Evolutionary conservation across 1,140 invertebrate genomes (phyloP).

Genomic region (Carcinoscorpius rotundicauda): DNA sequence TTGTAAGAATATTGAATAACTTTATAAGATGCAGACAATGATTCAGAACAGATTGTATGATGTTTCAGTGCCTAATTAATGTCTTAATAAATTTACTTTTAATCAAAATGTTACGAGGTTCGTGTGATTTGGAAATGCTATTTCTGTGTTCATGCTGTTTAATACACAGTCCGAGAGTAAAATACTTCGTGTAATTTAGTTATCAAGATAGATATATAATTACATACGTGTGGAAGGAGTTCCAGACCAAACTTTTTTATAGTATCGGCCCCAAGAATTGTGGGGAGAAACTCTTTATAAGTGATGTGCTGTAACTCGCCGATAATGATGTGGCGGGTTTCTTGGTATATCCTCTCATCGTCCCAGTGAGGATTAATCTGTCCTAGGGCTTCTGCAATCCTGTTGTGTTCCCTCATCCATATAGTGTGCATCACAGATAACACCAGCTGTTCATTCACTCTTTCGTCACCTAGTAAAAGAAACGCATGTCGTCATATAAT

Average conservation of each 20-base stretch:
- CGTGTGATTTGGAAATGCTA: too few species aligned
- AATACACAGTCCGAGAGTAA: too few species aligned
- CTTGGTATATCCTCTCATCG: conserved; percentile 77
- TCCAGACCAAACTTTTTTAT: conserved; percentile 26
- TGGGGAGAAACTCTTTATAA: conserved; percentile 75
- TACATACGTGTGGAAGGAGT: conserved; percentile 31
- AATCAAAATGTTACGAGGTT: too few species aligned
- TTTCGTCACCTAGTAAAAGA: conserved; percentile 52
- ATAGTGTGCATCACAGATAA: conserved; percentile 77
- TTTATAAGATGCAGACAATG: too few species aligned
- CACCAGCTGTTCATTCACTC: conserved; percentile 77
- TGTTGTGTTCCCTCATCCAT: conserved; percentile 82
- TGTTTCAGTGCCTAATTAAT: too few species aligned
- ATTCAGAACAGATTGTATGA: too few species aligned
- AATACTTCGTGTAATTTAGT: too few species aligned
- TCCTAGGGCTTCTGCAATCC: conserved; percentile 59
- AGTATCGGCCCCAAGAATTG: conserved; percentile 48
- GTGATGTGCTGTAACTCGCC: conserved; percentile 76
- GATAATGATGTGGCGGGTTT: conserved; percentile 61
- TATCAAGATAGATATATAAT: background rate
- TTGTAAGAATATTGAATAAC: too few species aligned
- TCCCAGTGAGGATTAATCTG: conserved; percentile 72
- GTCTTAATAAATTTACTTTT: too few species aligned
- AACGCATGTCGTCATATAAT: too few species aligned
- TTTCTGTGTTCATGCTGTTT: too few species aligned